phyloP scores from a whole-genome alignment of 2,888 invertebrate genomes.

The Nemotelus pantherinus region DNA sequence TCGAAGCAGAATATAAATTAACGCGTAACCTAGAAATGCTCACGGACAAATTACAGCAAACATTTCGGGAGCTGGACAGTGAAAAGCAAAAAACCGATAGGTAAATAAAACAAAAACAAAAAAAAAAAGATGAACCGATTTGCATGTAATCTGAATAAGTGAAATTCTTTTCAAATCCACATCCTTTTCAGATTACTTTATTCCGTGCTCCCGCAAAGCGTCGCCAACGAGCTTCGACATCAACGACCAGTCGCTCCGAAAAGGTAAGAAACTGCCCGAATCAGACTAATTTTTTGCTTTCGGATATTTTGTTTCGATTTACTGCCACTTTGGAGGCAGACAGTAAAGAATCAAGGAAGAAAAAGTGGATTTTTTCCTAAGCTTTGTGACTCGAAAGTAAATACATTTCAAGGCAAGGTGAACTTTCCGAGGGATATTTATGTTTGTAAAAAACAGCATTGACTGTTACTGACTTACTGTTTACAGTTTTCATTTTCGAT shows the following conservation, averaged over 20 bases:
- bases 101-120: constrained; percentile 64
- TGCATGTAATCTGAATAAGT: not conserved
- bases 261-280: constrained; percentile 68
- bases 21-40: constrained; percentile 92
- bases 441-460: no score
- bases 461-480: no score
- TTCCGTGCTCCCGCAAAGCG: constrained; percentile 92
- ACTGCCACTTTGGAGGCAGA: no score
- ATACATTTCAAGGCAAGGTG: no score
- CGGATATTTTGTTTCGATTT: no score
- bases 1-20: constrained; percentile 95
- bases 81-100: constrained; percentile 97
- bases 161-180: not conserved
- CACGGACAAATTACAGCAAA: constrained; percentile 94
- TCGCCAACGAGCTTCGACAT: constrained; percentile 94
- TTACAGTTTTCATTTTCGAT: no score
- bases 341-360: no score
- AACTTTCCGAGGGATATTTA: no score
- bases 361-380: no score
- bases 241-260: constrained; percentile 89
- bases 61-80: constrained; percentile 89
- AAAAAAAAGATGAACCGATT: not conserved
- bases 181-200: constrained; percentile 79
- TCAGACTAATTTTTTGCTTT: not conserved
- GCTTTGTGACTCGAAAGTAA: no score